phyloP scores from a whole-genome alignment of 2,113 vertebrate species.

The Megatriorchis doriae region DNA sequence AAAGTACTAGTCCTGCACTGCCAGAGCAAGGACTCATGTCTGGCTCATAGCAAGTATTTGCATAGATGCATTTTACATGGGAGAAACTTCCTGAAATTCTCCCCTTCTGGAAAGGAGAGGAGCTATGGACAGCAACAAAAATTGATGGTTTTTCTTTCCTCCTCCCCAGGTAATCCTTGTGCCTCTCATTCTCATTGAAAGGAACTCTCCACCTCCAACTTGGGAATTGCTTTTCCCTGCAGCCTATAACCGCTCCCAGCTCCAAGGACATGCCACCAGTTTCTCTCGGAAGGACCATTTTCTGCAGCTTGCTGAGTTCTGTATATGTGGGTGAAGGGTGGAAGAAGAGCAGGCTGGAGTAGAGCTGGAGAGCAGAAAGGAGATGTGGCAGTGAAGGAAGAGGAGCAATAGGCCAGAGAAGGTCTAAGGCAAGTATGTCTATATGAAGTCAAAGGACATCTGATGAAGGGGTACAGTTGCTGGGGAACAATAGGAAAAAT shows the following conservation, averaged over 20 bases:
- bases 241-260: not conserved
- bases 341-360: conserved; percentile 23
- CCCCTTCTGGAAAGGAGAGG: not conserved
- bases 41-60: not conserved
- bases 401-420: not conserved
- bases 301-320: conserved; percentile 27
- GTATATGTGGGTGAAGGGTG: not conserved
- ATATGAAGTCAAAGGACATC: not conserved
- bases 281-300: conserved; percentile 28
- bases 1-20: not conserved
- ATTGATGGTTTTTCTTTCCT: not conserved
- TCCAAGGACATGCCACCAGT: conserved; percentile 3
- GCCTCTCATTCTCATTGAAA: not conserved
- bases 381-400: not conserved
- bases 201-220: not conserved
- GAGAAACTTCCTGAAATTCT: not conserved
- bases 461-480: not conserved
- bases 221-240: conserved; percentile 5
- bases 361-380: conserved; percentile 43
- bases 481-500: not conserved
- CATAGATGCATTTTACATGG: not conserved
- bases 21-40: not conserved
- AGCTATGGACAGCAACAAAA: not conserved
- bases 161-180: not conserved
- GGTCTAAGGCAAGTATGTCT: not conserved